Conservation (phyloP, 1,140 invertebrate species). For the Cotesia vestalis region DNA sequence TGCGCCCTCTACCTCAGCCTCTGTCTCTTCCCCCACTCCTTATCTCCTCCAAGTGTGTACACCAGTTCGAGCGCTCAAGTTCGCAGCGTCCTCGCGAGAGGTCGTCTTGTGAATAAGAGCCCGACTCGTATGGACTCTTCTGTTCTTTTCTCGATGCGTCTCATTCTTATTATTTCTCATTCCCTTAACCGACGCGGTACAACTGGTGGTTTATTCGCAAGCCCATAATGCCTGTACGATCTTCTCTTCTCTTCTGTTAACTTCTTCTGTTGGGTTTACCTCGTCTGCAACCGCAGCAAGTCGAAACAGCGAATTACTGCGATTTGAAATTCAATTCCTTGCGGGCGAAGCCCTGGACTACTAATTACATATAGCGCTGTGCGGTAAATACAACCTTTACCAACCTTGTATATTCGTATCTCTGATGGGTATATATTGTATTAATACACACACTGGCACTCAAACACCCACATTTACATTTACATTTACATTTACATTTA, state of each 20-base stretch:
- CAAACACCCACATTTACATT: no score
- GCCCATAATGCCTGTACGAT: no score
- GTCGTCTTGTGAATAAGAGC: conserved; percentile 1
- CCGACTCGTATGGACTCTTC: conserved; percentile 3
- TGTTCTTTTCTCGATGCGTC: neutral
- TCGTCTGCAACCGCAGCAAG: conserved; percentile 28
- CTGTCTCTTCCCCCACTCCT: no score
- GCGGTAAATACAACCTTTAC: conserved; percentile 16
- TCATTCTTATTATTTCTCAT: neutral
- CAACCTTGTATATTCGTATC: no score
- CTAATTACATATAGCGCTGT: conserved; percentile 57
- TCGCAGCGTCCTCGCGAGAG: neutral
- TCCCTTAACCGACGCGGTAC: conserved; percentile 6
- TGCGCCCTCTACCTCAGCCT: neutral
- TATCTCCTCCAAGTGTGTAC: no score
- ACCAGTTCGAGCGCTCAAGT: neutral
- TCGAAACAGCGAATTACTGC: conserved; percentile 58
- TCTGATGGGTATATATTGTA: conserved; percentile 26
- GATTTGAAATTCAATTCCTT: conserved; percentile 62
- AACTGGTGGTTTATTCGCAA: no score
- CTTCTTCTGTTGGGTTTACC: neutral
- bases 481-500: no score
- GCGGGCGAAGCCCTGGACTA: conserved; percentile 46
- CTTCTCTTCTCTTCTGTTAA: neutral
- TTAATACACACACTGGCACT: neutral